Base-by-base conservation (phyloP, 2,888 invertebrate genomes). In the Pristionchus maxplancki region DNA sequence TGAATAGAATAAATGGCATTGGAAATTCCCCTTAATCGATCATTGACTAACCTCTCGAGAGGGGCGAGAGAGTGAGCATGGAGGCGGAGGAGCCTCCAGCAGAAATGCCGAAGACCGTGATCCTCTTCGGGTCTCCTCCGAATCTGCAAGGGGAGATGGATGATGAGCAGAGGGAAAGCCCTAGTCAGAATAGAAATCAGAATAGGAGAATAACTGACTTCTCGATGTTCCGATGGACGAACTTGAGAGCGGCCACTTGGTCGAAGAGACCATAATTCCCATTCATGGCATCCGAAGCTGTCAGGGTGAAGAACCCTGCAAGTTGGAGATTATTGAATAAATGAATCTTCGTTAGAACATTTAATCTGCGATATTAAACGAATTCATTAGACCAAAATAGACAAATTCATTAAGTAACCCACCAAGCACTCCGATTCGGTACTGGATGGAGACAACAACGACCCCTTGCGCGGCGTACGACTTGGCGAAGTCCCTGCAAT, bases 401-500 rank as follows among this genome's bases (percentile, higher is more conserved):
- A n/a, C n/a, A n/a, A n/a, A n/a, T n/a, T n/a, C n/a, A n/a, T 44
- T 9, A 6, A 44, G 44, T 44, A 44, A 44, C 90, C 48, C 11
- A 96, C 97, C 97, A 53, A 98, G 95, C 85, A 97, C 97, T 15
- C 98, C 98, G 0, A 98, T 96, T 40, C 98, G 96, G 95, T 98
- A 98, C 95, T 98, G 98, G 91, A 98, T 96, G 0, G 98, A 97
- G 0, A 98, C 98, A 0, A 98, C 97, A 6, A 98, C 97, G 0
- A 98, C 97, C 91, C 97, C 96, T 94, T 97, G 97, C 95, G 89
- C 50, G 9, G 91, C 90, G 74, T 94, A 93, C 87, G 91, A 90
- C 44, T 92, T 89, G 17, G 91, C 90, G 48, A 91, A 44, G 28
- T 58, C 81, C 71, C 81, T 89, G 34, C 6, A 50, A 50, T 5